Evolutionary conservation across 2,113 vertebrate species (phyloP).

Genomic region (Callorhinus ursinus): DNA sequence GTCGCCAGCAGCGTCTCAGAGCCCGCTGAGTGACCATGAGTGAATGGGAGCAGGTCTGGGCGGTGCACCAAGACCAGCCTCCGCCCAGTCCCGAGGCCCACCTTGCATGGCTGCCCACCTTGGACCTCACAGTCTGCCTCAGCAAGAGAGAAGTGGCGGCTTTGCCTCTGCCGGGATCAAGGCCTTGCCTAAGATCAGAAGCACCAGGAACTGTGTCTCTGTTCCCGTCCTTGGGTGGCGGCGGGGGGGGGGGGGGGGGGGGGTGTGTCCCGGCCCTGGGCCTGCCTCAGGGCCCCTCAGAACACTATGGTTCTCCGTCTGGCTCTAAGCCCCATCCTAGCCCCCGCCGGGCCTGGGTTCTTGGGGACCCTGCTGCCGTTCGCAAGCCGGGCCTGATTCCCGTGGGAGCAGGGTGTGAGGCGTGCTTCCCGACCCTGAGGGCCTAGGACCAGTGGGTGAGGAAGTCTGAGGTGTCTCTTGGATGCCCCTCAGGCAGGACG

Average conservation of each 20-base stretch:
- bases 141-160: not conserved
- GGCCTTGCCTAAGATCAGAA: not conserved
- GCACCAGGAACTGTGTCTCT: rapidly evolving
- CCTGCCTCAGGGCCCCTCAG: not conserved
- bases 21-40: rapidly evolving
- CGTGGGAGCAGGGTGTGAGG: rapidly evolving
- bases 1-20: not conserved
- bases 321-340: not conserved
- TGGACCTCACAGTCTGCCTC: not conserved
- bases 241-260: not conserved
- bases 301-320: rapidly evolving
- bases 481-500: not conserved
- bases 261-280: not conserved
- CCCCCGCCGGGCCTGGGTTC: not conserved
- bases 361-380: not conserved
- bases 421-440: rapidly evolving
- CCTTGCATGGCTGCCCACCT: rapidly evolving
- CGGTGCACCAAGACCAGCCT: rapidly evolving
- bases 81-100: not conserved
- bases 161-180: rapidly evolving
- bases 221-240: not conserved
- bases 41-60: rapidly evolving
- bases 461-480: not conserved
- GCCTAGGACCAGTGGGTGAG: not conserved
- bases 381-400: not conserved